These are phyloP conservation scores for Scaptodrosophila lebanonensis DNA, from an alignment of 1,140 invertebrate genomes.

Conservation along the genomic window DNA sequence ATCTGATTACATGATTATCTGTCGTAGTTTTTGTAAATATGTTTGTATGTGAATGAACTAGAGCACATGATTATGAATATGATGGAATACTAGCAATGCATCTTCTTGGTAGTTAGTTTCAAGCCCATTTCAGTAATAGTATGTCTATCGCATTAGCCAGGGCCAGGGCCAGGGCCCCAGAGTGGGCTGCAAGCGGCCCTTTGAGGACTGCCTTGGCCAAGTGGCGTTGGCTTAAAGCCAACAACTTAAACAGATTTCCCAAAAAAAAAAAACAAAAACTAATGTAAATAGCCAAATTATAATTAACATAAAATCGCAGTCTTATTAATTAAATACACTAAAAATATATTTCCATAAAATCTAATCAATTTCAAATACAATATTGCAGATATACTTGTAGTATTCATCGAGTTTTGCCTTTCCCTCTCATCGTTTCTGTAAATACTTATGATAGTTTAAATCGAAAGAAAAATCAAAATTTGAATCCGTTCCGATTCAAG, in stretches of 20 bases:
- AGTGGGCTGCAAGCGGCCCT: too few relatives aligned
- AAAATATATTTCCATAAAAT: slow-evolving; percentile 30
- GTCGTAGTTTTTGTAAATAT: slow-evolving; percentile 5
- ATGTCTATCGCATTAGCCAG: too few relatives aligned
- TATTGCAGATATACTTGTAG: too few relatives aligned
- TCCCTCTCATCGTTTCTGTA: slow-evolving; percentile 47
- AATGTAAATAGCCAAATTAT: slow-evolving; percentile 59
- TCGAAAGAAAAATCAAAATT: slow-evolving; percentile 35
- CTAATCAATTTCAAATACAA: too few relatives aligned
- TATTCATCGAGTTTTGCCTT: too few relatives aligned
- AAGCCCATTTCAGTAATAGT: too few relatives aligned
- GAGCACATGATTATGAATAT: too few relatives aligned
- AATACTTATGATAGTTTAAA: slow-evolving; percentile 55
- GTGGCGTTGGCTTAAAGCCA: slow-evolving; percentile 47
- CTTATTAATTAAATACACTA: slow-evolving; percentile 12
- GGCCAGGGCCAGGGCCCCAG: too few relatives aligned
- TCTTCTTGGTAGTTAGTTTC: too few relatives aligned
- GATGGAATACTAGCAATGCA: too few relatives aligned
- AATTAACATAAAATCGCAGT: slow-evolving; percentile 25
- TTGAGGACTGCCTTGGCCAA: slow-evolving; percentile 17
- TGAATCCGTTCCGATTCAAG: slow-evolving; percentile 38
- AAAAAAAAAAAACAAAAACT: slow-evolving; percentile 18
- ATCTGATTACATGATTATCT: slow-evolving; percentile 32
- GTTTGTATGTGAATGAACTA: slow-evolving; percentile 23
- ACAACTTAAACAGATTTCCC: slow-evolving; percentile 12